Base-by-base conservation (phyloP, 37 sponge, comb jelly and placozoan species). In the Ianthella basta region DNA sequence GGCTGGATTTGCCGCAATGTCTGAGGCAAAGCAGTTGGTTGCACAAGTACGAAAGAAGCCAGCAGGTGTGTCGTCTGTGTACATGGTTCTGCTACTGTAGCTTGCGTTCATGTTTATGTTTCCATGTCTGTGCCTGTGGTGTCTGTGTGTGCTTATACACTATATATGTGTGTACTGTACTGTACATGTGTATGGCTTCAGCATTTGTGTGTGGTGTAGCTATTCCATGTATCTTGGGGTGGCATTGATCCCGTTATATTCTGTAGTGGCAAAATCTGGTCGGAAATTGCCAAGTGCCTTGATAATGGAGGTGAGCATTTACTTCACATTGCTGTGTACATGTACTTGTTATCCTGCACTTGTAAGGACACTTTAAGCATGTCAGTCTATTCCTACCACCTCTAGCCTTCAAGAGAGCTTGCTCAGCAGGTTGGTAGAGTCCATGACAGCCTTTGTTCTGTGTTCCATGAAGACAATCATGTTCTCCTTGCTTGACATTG, bases 321-420 rank as follows among this genome's bases (percentile, higher is more conserved):
- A 21, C 18, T 64, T 21, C 25, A 59, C 56, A 53, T 80, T 21
- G 4, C 6, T 80, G 12, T 79, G 55, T 27, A 35, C 25, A 37
- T 33, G 14, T 27, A 24, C 36, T 32, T 15, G 72, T 68, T 32
- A n/a, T 15, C 19, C 20, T 15, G 19, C 15, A 68, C 30, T 79
- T 38, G 15, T 79, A n/a, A 19, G 59, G 21, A 80, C 32, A 55
- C 59, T 80, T 57, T 23, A 13, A 39, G 21, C 5, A 16, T 25
- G 18, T 41, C 34, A 86, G 23, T 36, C 73, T 50, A 5, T 55
- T 86, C 56, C 20, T 16, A 24, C 78, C 77, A 23, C 56, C 36
- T 59, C 34, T 55, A 95, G 88, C 98, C 98, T 33, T 85, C 96
- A 38, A 80, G 98, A 23, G 98, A 97, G 84, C 64, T 97, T 69